Evolutionary conservation across 1,140 invertebrate species (phyloP).

Genomic region (Drosophila watanabei): DNA sequence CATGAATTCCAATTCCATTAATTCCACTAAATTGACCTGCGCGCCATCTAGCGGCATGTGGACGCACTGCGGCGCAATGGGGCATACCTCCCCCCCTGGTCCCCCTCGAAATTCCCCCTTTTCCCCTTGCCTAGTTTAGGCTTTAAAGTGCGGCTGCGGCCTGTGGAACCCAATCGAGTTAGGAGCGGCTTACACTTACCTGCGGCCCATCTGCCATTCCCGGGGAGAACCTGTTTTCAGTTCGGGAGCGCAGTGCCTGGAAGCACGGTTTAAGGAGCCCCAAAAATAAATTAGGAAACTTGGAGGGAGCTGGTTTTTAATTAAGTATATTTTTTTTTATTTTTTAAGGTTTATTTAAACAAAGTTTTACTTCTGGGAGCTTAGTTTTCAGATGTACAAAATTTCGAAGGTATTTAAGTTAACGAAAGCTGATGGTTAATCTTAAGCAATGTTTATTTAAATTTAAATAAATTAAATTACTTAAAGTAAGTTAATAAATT

Average conservation of each 20-base stretch:
- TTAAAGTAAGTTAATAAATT: too few species aligned
- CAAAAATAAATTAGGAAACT: background rate
- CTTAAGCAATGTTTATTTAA: too few species aligned
- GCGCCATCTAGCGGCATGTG: slow-evolving; percentile 84
- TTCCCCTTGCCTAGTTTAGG: background rate
- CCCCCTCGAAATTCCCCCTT: background rate
- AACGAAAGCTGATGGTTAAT: too few species aligned
- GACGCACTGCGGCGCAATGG: slow-evolving; percentile 59
- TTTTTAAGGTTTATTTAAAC: background rate
- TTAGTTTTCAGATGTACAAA: background rate
- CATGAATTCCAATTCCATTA: slow-evolving; percentile 85
- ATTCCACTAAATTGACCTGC: slow-evolving; percentile 85
- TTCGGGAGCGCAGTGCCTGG: slow-evolving; percentile 45
- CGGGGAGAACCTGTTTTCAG: slow-evolving; percentile 54
- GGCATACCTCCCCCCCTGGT: slow-evolving; percentile 16
- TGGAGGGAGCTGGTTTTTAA: too few species aligned
- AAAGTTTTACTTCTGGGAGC: background rate
- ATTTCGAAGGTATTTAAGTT: background rate
- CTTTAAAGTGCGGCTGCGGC: slow-evolving; percentile 59
- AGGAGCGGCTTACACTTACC: slow-evolving; percentile 42
- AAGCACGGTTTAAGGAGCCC: slow-evolving; percentile 21
- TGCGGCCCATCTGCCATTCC: slow-evolving; percentile 26
- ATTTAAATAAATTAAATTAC: too few species aligned
- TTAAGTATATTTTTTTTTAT: background rate
- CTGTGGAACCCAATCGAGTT: slow-evolving; percentile 67